Base-by-base conservation (phyloP, 2,888 invertebrate species). In the Macaria notata region DNA sequence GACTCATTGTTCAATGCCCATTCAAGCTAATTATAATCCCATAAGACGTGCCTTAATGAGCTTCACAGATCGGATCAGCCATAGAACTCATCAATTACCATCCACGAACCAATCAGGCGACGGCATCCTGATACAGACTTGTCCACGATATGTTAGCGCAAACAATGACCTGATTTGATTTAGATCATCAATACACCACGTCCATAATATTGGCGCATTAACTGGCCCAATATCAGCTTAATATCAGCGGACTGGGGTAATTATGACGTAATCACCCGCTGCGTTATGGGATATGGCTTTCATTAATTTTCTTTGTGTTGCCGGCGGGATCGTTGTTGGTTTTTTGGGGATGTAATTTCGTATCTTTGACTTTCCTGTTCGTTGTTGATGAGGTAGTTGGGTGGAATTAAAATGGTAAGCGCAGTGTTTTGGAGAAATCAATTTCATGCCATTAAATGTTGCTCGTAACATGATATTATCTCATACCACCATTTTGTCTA, bases 111-210 rank as follows among this genome's bases (percentile, higher is more conserved):
- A 59, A 51, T 50, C 51, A 54, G 50, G 50, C 54, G 31, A 49
- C 51, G 51, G 54, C 51, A 57, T 56, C 45, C 61, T 54, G 61
- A 57, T 61, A 61, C 61, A 54, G 56, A 61, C 54, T 48, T 49
- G 60, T 48, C 63, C 64, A 65, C 61, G 62, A 65, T 66, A 69
- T 63, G 67, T 63, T 70, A 69, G 66, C 66, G 60, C 63, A 70
- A 71, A 81, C 79, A 81, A 80, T 78, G 74, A 62, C 56, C 61
- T 69, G 68, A 75, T 78, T 75, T 76, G 79, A 78, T 81, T 71
- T 71, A 74, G 73, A 73, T 71, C 70, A 71, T 72, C 72, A 71
- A 73, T 72, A 76, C 64, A 68, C 69, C 64, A 53, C 62, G 59
- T 58, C 69, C 63, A 73, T 77, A 72, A 76, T 73, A 68, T 64